Evolutionary conservation across 2,113 vertebrate genomes (phyloP), one percentile per base, ranked within the genome.

Genomic region (Solea solea): DNA sequence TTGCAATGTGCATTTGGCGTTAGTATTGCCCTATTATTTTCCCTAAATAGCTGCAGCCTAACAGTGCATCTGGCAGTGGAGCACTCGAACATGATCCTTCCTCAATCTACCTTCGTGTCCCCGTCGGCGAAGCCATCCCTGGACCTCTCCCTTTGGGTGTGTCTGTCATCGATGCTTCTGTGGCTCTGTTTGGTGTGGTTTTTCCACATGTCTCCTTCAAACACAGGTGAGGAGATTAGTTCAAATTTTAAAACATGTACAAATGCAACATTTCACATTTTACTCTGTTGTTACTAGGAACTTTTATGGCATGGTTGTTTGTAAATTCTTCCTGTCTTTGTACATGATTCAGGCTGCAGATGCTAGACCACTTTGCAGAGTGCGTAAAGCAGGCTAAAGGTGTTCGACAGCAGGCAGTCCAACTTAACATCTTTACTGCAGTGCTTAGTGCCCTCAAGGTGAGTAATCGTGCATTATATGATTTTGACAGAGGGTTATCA

Each of bases 361-460:
- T 99, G 98, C 91, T 99, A 85, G 98, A 99, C 90, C 98, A 99
- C 87, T 99, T 99, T 93, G 98, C 98, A 11, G 98, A 99, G 88
- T 99, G 98, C 80, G 96, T 99, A 72, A 99, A 98, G 85, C 98
- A 99, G 91, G 97, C 98, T 54, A 99, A 99, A 92, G 97, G 97
- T 65, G 95, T 99, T 80, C 95, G 98, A 56, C 98, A 99, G 91
- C 98, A 99, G 88, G 96, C 98, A 2, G 98, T 99, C 58, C 98
- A 99, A 77, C 94, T 99, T 28, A 99, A 99, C 90, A 99, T 99
- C 74, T 99, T 99, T 72, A 99, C 98, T 65, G 97, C 97, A 66
- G 97, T 99, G 61, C 96, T 99, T 41, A 99, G 97, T 86, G 98
- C 98, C 60, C 93, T 99, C 34, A 99, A 99, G 96, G 98, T 99